Percentiles rank a stretch among this genome's conserved stretches.
These are phyloP conservation scores for Hyposoter didymator DNA, from an alignment of 2,888 invertebrate species.

Conservation along the genomic window DNA sequence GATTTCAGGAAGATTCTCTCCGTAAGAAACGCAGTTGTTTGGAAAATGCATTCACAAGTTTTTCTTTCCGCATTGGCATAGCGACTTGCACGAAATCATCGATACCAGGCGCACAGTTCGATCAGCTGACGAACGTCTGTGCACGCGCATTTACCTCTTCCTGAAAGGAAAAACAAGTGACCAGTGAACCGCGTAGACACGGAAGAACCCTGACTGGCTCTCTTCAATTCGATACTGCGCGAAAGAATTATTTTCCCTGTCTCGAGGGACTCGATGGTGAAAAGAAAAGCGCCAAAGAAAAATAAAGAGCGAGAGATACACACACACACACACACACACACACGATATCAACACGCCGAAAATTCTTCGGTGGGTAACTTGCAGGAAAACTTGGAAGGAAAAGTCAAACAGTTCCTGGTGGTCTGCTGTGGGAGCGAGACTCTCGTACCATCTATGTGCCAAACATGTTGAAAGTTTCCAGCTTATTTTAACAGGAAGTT, in stretches of 20 bases:
- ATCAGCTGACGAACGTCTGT: background rate
- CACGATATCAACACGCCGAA: constrained; percentile 40
- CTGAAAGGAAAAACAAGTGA: constrained; percentile 26
- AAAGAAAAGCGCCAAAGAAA: constrained; percentile 1
- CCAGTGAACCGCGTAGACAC: constrained; percentile 24
- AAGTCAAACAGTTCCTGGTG: constrained; percentile 61
- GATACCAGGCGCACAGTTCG: background rate
- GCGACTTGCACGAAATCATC: background rate
- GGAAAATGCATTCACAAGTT: background rate
- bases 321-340: background rate
- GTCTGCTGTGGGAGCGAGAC: constrained; percentile 36
- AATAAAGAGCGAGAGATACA: background rate
- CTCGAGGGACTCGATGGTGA: constrained; percentile 13
- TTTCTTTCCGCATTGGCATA: background rate
- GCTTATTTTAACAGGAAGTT: constrained; percentile 27
- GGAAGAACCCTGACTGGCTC: constrained; percentile 44
- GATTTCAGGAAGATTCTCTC: background rate
- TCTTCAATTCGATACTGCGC: constrained; percentile 42
- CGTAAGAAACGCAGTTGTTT: background rate
- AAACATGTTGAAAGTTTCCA: constrained; percentile 47
- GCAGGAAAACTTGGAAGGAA: constrained; percentile 41
- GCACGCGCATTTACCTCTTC: background rate
- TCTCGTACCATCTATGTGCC: constrained; percentile 32
- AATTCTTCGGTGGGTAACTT: constrained; percentile 50
- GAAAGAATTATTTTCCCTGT: constrained; percentile 38